phyloP scores from a whole-genome alignment of 2,888 invertebrate species.

The Campaea margaritaria region DNA sequence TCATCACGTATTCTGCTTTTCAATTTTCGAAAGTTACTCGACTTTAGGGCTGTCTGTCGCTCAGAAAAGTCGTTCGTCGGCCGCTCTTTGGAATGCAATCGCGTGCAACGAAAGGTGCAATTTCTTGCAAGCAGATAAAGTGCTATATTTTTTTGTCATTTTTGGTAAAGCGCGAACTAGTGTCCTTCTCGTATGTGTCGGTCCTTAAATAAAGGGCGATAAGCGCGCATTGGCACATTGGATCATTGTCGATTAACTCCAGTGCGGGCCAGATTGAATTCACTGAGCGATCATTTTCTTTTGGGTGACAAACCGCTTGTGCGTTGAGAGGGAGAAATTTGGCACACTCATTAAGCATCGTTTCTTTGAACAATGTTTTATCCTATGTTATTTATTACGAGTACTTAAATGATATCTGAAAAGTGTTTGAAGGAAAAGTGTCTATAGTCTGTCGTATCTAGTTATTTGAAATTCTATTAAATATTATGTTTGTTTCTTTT shows the following conservation, averaged over 20 bases:
- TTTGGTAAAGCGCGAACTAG: constrained; percentile 24
- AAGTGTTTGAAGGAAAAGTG: not conserved
- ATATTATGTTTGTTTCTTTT: constrained; percentile 45
- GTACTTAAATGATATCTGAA: not conserved
- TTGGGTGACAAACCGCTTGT: constrained; percentile 20
- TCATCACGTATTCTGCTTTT: too few relatives aligned
- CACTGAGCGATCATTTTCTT: constrained; percentile 29
- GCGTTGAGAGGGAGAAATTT: constrained; percentile 16
- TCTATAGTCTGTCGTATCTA: not conserved
- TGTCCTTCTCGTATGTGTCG: constrained; percentile 26
- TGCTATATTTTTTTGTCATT: too few relatives aligned
- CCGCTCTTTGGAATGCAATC: too few relatives aligned
- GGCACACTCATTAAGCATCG: constrained; percentile 19
- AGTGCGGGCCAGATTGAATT: constrained; percentile 22
- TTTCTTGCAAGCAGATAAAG: too few relatives aligned
- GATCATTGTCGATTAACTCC: constrained; percentile 35
- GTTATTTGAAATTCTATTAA: not conserved
- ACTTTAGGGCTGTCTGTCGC: too few relatives aligned
- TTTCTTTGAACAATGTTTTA: constrained; percentile 14
- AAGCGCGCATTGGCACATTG: constrained; percentile 27
- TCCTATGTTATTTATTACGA: too few relatives aligned
- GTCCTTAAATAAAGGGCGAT: constrained; percentile 23
- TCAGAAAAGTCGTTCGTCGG: too few relatives aligned
- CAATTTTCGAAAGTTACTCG: too few relatives aligned
- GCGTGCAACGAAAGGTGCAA: too few relatives aligned